Evolutionary conservation across 2,888 invertebrate species (phyloP), one percentile per base, ranked within the genome.

Genomic region (Rotaria socialis): DNA sequence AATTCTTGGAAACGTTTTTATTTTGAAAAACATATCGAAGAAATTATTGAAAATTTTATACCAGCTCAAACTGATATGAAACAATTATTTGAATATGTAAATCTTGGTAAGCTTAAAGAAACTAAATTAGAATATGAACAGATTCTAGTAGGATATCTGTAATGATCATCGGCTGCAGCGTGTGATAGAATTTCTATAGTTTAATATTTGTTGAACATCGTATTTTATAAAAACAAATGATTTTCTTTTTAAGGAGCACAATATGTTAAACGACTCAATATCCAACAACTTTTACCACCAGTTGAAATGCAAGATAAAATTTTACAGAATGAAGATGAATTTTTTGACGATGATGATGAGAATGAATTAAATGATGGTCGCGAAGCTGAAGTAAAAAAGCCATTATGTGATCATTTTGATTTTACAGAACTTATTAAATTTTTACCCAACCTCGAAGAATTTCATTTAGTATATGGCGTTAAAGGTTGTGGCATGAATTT

Each of bases 401-500:
- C 74, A 24, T 84, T 85, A 35, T 67, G 87, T 87, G 91, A 91
- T 88, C 91, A 91, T 88, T 91, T 91, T 88, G 91, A 91, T 87
- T 91, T 91, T 88, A 89, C 88, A 35, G 89, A 89, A 22, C 89
- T 91, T 14, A 87, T 91, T 41, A 89, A 89, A 86, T 87, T 88
- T 85, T 88, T 91, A 80, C 89, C 90, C 8, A 89, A 89, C 86
- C 87, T 91, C 41, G 89, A 90, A 88, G 91, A 91, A 86, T 88
- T 91, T n/a, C 89, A 90, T 85, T 87, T 91, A 10, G 89, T 89
- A 22, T 91, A 90, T 88, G 90, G 91, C 75, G 91, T 91, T 3
- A 89, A 88, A 85, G 90, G 91, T 88, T 91, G 91, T 89, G 91
- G 91, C 35, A 91, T 91, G 91, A 91, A 91, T 88, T 91, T 91